phyloP scores from a whole-genome alignment of 2,888 invertebrate genomes.

The Macaria liturata region DNA sequence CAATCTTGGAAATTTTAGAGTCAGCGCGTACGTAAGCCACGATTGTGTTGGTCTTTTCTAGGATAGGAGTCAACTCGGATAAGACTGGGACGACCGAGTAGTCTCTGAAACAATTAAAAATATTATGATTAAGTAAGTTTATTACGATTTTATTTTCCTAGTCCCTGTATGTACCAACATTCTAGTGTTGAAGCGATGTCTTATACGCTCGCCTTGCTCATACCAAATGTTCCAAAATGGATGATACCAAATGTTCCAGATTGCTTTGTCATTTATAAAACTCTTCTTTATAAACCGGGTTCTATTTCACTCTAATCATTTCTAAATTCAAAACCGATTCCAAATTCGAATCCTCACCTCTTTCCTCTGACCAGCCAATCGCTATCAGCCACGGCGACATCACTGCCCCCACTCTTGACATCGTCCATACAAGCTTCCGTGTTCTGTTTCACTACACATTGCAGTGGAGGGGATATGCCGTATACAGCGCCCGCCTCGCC shows the following conservation, averaged over 20 bases:
- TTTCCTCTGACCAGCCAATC: slow-evolving; percentile 88
- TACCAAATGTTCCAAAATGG: no score
- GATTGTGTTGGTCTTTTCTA: slow-evolving; percentile 84
- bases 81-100: slow-evolving; percentile 82
- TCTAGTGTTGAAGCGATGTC: no score
- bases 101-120: slow-evolving; percentile 69
- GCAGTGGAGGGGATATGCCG: slow-evolving; percentile 90
- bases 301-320: no score
- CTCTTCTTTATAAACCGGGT: no score
- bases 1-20: slow-evolving; percentile 81
- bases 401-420: slow-evolving; percentile 84
- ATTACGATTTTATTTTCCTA: no score
- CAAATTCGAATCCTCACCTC: slow-evolving; percentile 66
- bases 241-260: no score
- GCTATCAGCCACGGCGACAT: slow-evolving; percentile 88
- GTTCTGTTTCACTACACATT: slow-evolving; percentile 86
- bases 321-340: no score
- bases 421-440: slow-evolving; percentile 87
- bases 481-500: slow-evolving; percentile 89
- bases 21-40: slow-evolving; percentile 86
- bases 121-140: no score
- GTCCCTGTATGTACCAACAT: no score
- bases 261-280: no score
- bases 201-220: no score
- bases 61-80: slow-evolving; percentile 84